Percentiles rank a stretch among this genome's conserved stretches.
Evolutionary conservation across 2,113 vertebrate genomes (phyloP).

Genomic region (Colossoma macropomum): DNA sequence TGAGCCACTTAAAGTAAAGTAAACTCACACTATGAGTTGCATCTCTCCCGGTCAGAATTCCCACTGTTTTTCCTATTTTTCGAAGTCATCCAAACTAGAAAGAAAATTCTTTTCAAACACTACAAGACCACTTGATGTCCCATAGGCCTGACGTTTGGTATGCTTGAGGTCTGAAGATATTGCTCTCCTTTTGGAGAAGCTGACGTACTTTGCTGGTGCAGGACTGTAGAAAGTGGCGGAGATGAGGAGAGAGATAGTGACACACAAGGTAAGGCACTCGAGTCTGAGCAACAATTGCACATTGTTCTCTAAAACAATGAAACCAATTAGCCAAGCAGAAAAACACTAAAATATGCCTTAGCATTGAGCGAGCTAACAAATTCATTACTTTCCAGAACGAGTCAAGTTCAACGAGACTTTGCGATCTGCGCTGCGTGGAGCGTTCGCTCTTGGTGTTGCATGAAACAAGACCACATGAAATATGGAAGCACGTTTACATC

Average conservation of each 20-base stretch:
- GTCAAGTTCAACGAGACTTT: neutral
- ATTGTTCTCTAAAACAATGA: slow-evolving; percentile 24
- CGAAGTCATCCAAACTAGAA: too few relatives aligned
- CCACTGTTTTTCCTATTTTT: neutral
- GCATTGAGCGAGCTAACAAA: neutral
- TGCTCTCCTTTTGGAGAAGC: neutral
- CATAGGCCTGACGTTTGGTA: neutral
- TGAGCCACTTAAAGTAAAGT: neutral
- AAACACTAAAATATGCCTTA: neutral
- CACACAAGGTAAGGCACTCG: neutral
- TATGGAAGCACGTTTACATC: neutral
- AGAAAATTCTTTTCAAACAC: neutral
- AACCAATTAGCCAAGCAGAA: slow-evolving; percentile 16
- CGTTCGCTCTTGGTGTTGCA: neutral
- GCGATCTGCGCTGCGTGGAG: neutral
- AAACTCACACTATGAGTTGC: neutral
- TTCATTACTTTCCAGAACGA: neutral
- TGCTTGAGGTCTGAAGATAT: neutral
- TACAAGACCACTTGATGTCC: neutral
- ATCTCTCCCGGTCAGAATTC: neutral
- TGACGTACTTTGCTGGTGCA: slow-evolving; percentile 3
- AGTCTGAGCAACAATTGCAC: slow-evolving; percentile 5
- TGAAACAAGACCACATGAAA: neutral
- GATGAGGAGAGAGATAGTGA: slow-evolving; percentile 3
- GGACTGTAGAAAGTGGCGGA: neutral